phyloP scores from a whole-genome alignment of 1,140 invertebrate genomes.

The Heliconius hewitsoni region DNA sequence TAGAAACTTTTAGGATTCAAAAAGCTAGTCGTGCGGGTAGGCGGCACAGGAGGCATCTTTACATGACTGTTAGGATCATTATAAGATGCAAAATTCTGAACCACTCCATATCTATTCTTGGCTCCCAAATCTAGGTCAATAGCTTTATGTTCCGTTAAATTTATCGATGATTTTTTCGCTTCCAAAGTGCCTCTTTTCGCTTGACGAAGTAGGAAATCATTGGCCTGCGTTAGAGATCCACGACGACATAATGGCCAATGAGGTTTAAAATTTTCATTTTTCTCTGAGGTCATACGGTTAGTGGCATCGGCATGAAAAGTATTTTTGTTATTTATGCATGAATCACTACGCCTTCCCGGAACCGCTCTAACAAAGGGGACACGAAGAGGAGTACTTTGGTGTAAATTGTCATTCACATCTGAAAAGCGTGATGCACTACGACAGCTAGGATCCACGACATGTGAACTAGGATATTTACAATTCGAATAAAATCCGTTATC shows the following conservation, averaged over 20 bases:
- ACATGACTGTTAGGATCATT: neutral
- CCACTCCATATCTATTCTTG: constrained; percentile 32
- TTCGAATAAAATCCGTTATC: constrained; percentile 51
- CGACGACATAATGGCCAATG: constrained; percentile 42
- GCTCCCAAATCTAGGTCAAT: neutral
- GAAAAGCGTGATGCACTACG: constrained; percentile 55
- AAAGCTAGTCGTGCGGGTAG: constrained; percentile 64
- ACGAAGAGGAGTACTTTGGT: constrained; percentile 47
- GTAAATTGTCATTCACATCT: constrained; percentile 50
- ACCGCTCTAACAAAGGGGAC: constrained; percentile 57
- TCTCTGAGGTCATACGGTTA: neutral
- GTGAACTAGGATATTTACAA: constrained; percentile 59
- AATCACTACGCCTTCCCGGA: constrained; percentile 65
- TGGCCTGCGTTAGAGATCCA: constrained; percentile 43
- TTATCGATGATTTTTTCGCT: constrained; percentile 30
- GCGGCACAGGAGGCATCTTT: constrained; percentile 54
- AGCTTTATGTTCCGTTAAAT: neutral
- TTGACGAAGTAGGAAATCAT: constrained; percentile 38
- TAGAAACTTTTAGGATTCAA: constrained; percentile 40
- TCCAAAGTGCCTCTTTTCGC: constrained; percentile 63
- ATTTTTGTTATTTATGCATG: constrained; percentile 44
- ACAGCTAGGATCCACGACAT: constrained; percentile 52
- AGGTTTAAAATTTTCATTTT: constrained; percentile 14
- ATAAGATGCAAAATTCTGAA: constrained; percentile 24
- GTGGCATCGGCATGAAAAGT: constrained; percentile 43